A percentile compares a stretch with the other conserved stretches of the same genome.
These are phyloP conservation scores for Gymnogyps californianus DNA, from an alignment of 2,113 vertebrate species.

Conservation along the genomic window DNA sequence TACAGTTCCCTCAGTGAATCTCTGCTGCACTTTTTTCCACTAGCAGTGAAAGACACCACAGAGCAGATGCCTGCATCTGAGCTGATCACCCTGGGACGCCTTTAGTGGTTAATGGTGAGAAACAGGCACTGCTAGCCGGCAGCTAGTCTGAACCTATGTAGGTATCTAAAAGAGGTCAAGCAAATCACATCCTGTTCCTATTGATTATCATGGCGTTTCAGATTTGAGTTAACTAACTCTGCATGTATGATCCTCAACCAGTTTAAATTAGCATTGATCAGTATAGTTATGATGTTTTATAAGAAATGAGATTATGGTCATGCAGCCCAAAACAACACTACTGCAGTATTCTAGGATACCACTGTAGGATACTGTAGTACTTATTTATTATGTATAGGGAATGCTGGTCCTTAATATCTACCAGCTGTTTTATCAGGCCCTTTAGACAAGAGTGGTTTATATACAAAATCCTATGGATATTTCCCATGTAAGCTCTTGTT, in stretches of 20 bases:
- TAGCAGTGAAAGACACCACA: background rate
- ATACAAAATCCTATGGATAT: slow-evolving; percentile 49
- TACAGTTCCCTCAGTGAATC: background rate
- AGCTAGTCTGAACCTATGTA: background rate
- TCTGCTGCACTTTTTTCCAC: background rate
- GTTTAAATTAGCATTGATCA: background rate
- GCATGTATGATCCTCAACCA: background rate
- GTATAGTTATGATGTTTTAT: background rate
- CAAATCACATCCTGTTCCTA: background rate
- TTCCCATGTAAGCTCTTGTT: slow-evolving; percentile 44
- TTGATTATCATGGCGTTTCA: background rate
- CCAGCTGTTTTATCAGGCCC: slow-evolving; percentile 47
- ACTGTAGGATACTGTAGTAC: background rate
- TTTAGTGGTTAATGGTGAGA: background rate
- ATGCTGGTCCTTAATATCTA: slow-evolving; percentile 31
- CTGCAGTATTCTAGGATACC: background rate
- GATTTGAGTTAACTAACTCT: background rate
- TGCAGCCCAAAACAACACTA: background rate
- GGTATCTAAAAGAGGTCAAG: background rate
- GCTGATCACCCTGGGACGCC: background rate
- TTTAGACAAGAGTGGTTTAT: slow-evolving; percentile 27
- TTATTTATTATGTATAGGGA: slow-evolving; percentile 18
- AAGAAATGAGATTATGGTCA: background rate
- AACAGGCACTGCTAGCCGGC: background rate
- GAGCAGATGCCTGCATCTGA: background rate